Conservation (phyloP, 2,797 vertebrate species). For the Pipistrellus nathusii region DNA sequence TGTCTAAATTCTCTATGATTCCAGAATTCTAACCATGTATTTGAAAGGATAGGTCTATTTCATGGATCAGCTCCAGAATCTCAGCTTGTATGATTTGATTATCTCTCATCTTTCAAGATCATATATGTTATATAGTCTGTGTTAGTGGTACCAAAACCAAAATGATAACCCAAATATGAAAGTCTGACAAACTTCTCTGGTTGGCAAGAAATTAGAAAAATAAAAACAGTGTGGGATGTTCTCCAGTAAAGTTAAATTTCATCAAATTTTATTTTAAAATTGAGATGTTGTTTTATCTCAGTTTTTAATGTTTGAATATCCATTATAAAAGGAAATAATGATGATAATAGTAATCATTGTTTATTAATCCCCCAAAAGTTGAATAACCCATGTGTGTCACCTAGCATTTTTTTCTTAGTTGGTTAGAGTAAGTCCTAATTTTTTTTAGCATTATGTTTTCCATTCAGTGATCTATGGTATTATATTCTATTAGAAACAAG, state of each 20-base stretch:
- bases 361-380: not conserved
- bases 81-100: not conserved
- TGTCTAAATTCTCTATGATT: not conserved
- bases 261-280: not conserved
- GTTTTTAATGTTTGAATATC: constrained; percentile 45
- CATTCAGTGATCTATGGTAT: not conserved
- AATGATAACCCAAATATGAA: not conserved
- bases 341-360: not conserved
- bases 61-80: not conserved
- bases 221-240: not conserved
- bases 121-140: not conserved
- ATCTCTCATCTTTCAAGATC: not conserved
- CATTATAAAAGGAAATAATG: constrained; percentile 8
- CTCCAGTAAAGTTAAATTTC: constrained; percentile 13
- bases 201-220: not conserved
- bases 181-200: not conserved
- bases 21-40: not conserved
- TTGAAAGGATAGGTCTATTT: not conserved
- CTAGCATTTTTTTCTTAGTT: not conserved
- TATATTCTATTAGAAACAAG: not conserved
- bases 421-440: not conserved
- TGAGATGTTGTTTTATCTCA: not conserved
- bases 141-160: not conserved
- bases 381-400: not conserved
- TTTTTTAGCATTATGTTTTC: not conserved